Percentiles rank a stretch among this genome's conserved stretches.
phyloP scores from a whole-genome alignment of 1,140 invertebrate species.

The Calycopis cecrops region DNA sequence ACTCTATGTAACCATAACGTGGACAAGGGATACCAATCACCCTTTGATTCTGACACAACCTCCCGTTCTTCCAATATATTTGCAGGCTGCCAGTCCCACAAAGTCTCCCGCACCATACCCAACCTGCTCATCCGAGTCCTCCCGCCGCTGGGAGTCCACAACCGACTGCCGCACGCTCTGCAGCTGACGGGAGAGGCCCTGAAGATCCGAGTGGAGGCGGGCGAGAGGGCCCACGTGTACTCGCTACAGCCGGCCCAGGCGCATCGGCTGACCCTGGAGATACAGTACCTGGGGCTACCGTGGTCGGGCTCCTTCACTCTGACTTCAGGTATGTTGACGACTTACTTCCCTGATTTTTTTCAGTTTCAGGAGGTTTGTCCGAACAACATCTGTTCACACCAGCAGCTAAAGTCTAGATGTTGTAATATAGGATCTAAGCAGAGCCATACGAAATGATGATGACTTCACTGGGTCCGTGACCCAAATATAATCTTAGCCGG shows the following conservation, averaged over 20 bases:
- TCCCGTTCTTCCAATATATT: constrained; percentile 13
- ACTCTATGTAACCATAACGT: too few species aligned
- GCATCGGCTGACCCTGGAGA: constrained; percentile 78
- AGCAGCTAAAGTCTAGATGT: too few species aligned
- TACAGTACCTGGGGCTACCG: constrained; percentile 81
- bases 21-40: too few species aligned
- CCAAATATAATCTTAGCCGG: too few species aligned
- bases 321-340: constrained; percentile 69
- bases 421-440: too few species aligned
- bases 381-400: too few species aligned
- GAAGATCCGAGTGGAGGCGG: constrained; percentile 80
- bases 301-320: constrained; percentile 84
- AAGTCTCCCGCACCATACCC: constrained; percentile 76
- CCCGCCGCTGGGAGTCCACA: constrained; percentile 85
- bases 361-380: too few species aligned
- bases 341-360: too few species aligned
- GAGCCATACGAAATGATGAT: too few species aligned
- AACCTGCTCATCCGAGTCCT: constrained; percentile 84
- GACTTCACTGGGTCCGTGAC: too few species aligned
- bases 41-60: neutral
- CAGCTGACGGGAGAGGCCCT: constrained; percentile 73
- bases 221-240: constrained; percentile 82
- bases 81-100: constrained; percentile 50
- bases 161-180: constrained; percentile 83
- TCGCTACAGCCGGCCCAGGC: constrained; percentile 77